Conservation (phyloP, 2,113 vertebrate species). For the Albula glossodonta region DNA sequence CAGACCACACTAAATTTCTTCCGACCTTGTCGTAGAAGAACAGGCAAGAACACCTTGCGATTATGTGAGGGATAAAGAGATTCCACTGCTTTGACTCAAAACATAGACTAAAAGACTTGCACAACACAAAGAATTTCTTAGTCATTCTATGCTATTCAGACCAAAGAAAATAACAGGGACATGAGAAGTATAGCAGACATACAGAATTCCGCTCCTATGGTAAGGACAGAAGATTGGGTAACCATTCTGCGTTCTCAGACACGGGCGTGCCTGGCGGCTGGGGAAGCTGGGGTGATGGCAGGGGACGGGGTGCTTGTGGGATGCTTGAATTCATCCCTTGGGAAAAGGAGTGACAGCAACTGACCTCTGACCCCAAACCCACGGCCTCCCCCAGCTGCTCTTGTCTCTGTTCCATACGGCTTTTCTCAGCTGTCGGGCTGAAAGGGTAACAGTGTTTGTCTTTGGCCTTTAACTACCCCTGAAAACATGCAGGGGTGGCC, state of each 20-base stretch:
- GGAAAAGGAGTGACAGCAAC: conserved; percentile 31
- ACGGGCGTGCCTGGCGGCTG: not conserved
- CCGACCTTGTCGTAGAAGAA: not conserved
- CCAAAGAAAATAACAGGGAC: too few relatives aligned
- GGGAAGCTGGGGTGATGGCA: conserved; percentile 3
- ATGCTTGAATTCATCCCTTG: not conserved
- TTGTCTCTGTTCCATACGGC: conserved; percentile 28
- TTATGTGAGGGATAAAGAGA: not conserved
- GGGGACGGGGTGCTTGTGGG: not conserved
- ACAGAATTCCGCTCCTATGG: too few relatives aligned
- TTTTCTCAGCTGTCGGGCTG: conserved; percentile 16
- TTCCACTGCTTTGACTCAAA: too few relatives aligned
- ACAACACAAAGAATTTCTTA: too few relatives aligned
- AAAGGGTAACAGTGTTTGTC: conserved; percentile 6
- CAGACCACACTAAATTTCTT: not conserved
- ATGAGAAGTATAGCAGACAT: too few relatives aligned
- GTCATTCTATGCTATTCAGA: too few relatives aligned
- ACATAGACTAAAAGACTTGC: too few relatives aligned
- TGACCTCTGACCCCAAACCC: conserved; percentile 33
- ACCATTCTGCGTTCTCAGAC: not conserved
- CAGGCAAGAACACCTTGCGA: not conserved
- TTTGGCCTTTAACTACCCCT: conserved; percentile 6
- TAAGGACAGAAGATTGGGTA: not conserved
- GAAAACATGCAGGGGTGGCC: not conserved
- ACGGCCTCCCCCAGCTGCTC: conserved; percentile 52